A percentile compares a stretch with the other conserved stretches of the same genome.
Conservation (phyloP, 2,888 invertebrate species). For the Tinea semifulvella region DNA sequence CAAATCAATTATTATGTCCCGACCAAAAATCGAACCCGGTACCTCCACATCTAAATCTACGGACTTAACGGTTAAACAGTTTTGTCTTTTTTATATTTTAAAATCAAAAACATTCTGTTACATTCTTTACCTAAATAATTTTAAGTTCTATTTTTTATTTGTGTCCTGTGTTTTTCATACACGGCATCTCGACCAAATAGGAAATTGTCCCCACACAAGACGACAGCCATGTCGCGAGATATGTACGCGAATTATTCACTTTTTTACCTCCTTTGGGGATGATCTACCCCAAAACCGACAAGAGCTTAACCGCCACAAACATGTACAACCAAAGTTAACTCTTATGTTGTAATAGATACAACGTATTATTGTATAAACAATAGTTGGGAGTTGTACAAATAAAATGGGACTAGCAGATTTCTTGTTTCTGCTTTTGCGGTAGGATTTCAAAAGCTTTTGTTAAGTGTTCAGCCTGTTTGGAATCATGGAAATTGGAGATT, state of each 20-base stretch:
- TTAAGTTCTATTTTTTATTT: too few relatives aligned
- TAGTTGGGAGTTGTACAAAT: background rate
- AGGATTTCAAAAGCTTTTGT: constrained; percentile 51
- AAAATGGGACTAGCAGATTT: constrained; percentile 27
- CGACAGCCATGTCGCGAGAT: constrained; percentile 45
- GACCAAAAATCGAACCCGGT: too few relatives aligned
- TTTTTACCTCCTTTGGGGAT: constrained; percentile 47
- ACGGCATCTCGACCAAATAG: constrained; percentile 33
- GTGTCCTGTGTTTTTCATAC: too few relatives aligned
- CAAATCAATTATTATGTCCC: too few relatives aligned
- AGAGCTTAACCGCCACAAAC: constrained; percentile 25
- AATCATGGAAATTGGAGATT: constrained; percentile 40
- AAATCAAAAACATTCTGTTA: too few relatives aligned
- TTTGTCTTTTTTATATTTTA: too few relatives aligned
- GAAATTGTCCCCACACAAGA: constrained; percentile 49
- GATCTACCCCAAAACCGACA: constrained; percentile 30
- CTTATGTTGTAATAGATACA: background rate
- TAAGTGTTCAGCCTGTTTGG: constrained; percentile 44
- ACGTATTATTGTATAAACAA: background rate
- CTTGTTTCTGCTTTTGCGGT: constrained; percentile 50
- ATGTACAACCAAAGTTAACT: background rate
- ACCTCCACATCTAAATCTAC: too few relatives aligned
- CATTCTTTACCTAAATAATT: too few relatives aligned
- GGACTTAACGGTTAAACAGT: too few relatives aligned
- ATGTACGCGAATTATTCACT: constrained; percentile 52